phyloP scores from a whole-genome alignment of 1,140 invertebrate genomes.

The Epicauta chinensis region DNA sequence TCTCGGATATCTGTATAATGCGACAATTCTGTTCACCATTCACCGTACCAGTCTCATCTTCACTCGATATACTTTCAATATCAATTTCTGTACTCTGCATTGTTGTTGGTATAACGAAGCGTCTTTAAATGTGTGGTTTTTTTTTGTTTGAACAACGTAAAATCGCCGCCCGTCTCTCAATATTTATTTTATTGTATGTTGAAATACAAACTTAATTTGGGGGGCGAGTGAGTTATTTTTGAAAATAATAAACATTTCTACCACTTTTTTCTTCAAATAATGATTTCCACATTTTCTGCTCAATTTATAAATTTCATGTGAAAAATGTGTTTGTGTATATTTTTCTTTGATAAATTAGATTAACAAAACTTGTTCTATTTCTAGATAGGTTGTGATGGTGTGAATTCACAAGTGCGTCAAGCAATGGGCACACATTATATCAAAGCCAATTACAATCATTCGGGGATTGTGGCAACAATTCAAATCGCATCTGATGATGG shows the following conservation, averaged over 20 bases:
- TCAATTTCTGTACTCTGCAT: slow-evolving; percentile 28
- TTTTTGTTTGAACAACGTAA: no score
- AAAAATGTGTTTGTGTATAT: no score
- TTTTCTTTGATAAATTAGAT: no score
- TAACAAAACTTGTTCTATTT: slow-evolving; percentile 36
- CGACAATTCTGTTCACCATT: slow-evolving; percentile 44
- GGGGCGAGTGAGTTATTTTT: no score
- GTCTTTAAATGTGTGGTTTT: not conserved
- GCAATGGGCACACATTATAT: slow-evolving; percentile 74
- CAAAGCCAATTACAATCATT: slow-evolving; percentile 79
- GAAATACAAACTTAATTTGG: no score
- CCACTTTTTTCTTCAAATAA: no score
- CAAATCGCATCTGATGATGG: slow-evolving; percentile 63
- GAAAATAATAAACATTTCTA: no score
- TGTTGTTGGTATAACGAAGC: slow-evolving; percentile 3
- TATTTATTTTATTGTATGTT: not conserved
- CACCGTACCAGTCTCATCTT: slow-evolving; percentile 46
- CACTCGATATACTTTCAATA: slow-evolving; percentile 49
- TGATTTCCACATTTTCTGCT: no score
- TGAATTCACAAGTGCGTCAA: slow-evolving; percentile 76
- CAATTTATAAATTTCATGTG: no score
- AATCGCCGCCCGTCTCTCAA: not conserved
- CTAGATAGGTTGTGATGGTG: slow-evolving; percentile 90
- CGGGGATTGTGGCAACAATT: slow-evolving; percentile 85
- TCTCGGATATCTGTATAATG: slow-evolving; percentile 45